Evolutionary conservation across 2,888 invertebrate genomes (phyloP).

Genomic region (Pseudococcus viburni): DNA sequence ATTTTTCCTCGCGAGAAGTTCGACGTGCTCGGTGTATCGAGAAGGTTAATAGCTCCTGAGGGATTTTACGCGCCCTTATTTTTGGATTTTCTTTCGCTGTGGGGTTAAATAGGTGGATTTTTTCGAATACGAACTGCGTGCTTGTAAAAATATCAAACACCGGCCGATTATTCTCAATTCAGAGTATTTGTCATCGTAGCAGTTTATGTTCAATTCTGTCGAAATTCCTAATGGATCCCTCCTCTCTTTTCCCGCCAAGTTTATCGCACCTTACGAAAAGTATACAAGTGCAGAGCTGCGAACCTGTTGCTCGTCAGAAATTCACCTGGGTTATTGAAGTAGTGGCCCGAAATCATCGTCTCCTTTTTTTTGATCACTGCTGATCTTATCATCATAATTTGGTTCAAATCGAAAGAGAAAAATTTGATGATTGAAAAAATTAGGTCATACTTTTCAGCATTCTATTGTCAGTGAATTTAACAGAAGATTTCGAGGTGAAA

Average conservation of each 20-base stretch:
- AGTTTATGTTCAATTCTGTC: neutral
- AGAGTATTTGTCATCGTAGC: neutral
- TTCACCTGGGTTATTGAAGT: too few relatives aligned
- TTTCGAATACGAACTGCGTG: neutral
- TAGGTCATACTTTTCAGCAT: too few relatives aligned
- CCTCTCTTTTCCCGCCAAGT: neutral
- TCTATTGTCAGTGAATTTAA: too few relatives aligned
- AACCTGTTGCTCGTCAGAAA: too few relatives aligned
- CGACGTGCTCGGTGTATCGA: constrained; percentile 41
- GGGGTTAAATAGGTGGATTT: neutral
- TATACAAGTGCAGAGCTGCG: too few relatives aligned
- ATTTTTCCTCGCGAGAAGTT: neutral
- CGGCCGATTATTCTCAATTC: neutral
- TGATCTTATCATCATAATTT: too few relatives aligned
- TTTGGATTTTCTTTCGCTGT: neutral
- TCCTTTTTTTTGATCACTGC: too few relatives aligned
- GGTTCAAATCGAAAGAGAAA: too few relatives aligned
- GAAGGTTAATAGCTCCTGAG: constrained; percentile 19
- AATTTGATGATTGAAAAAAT: too few relatives aligned
- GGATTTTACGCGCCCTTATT: constrained; percentile 8
- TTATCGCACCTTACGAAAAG: too few relatives aligned
- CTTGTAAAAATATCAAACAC: neutral
- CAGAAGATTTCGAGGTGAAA: too few relatives aligned
- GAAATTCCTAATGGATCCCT: neutral
- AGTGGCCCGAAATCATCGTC: too few relatives aligned